These are phyloP conservation scores for Cercopithecus diana DNA, from an alignment of 2,797 vertebrate genomes.

Conservation along the genomic window DNA sequence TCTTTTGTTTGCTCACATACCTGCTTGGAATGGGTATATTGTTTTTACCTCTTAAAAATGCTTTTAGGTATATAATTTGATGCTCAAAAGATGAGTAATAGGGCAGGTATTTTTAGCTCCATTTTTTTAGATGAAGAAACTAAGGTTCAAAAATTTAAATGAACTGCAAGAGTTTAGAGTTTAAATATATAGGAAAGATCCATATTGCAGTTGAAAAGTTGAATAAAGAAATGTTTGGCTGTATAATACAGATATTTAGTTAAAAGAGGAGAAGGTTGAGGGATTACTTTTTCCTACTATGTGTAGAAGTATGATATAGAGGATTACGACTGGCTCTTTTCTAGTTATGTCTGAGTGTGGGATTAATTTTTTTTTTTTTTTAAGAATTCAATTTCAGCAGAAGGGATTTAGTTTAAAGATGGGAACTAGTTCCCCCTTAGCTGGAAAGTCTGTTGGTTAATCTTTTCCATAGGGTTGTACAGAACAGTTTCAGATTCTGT, in stretches of 20 bases:
- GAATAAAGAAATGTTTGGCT: constrained; percentile 39
- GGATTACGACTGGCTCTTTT: neutral
- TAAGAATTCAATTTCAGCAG: constrained; percentile 59
- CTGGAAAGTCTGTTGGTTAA: constrained; percentile 36
- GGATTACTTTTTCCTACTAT: neutral
- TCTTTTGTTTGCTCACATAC: neutral
- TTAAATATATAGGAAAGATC: constrained; percentile 1
- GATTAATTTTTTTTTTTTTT: constrained; percentile 24
- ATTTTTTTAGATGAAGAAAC: constrained; percentile 21
- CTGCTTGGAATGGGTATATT: neutral
- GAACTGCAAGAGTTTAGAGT: neutral
- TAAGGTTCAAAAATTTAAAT: constrained; percentile 19
- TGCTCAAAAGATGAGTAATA: neutral
- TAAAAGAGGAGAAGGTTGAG: neutral
- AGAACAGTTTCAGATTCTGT: constrained; percentile 51
- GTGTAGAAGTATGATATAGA: neutral
- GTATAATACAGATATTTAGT: constrained; percentile 3
- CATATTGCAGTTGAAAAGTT: constrained; percentile 15
- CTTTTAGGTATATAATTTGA: neutral
- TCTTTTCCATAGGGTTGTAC: constrained; percentile 29
- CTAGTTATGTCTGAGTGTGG: neutral
- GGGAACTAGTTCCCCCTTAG: constrained; percentile 32
- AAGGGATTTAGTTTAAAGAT: constrained; percentile 52
- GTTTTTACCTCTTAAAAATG: constrained; percentile 1
- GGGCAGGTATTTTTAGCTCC: neutral